These are phyloP conservation scores for Bergia sp. DNA, from an alignment of 92 coral and sea anemone genomes.

Conservation along the genomic window DNA sequence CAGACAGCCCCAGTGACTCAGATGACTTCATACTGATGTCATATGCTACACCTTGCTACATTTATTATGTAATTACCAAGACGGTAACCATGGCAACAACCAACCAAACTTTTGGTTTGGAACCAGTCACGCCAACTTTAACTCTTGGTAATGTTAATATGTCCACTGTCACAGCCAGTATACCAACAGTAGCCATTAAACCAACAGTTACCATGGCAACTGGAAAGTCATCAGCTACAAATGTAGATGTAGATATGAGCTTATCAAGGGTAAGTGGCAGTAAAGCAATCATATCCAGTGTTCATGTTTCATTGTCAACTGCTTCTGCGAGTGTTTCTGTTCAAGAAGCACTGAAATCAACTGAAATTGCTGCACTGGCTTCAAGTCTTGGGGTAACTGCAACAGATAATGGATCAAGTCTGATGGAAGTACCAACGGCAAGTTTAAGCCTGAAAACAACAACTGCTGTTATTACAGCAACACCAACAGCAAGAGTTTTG, in stretches of 20 bases:
- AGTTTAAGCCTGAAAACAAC: background rate
- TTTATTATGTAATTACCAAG: conserved; percentile 74
- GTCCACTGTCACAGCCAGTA: conserved; percentile 1
- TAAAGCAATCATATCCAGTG: conserved; percentile 15
- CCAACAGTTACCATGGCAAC: conserved; percentile 48
- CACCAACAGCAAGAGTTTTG: background rate
- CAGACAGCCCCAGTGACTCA: conserved; percentile 12
- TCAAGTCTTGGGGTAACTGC: background rate
- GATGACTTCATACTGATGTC: conserved; percentile 62
- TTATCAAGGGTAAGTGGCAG: background rate
- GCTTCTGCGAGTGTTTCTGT: background rate
- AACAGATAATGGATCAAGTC: background rate
- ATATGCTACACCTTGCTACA: conserved; percentile 74
- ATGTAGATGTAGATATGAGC: background rate
- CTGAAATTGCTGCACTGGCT: background rate
- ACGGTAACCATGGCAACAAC: conserved; percentile 66
- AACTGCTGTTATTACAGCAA: background rate
- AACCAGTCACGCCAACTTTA: conserved; percentile 51
- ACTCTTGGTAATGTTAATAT: conserved; percentile 52
- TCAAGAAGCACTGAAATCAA: background rate
- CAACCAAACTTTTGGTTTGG: conserved; percentile 45
- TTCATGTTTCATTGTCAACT: conserved; percentile 8
- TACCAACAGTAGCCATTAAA: conserved; percentile 53
- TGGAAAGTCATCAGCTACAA: background rate
- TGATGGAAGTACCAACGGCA: background rate